phyloP scores from a whole-genome alignment of 2,888 invertebrate genomes.

The Rutpela maculata region DNA sequence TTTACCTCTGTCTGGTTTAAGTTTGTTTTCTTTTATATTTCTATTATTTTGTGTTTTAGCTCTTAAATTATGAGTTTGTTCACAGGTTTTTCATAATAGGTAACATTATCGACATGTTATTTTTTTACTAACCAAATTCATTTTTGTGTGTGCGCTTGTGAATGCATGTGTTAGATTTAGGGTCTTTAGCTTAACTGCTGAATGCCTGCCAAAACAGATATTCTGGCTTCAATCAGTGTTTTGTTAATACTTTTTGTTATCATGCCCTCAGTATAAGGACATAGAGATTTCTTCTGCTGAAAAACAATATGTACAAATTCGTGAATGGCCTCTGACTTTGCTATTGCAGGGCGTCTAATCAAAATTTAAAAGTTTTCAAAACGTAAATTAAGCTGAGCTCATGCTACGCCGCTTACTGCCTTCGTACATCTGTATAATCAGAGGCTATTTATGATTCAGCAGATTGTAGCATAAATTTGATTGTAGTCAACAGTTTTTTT shows the following conservation, averaged over 20 bases:
- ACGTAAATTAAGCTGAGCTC: background rate
- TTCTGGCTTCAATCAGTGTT: conserved; percentile 20
- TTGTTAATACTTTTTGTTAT: conserved; percentile 13
- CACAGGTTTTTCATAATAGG: conserved; percentile 65
- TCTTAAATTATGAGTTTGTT: conserved; percentile 55
- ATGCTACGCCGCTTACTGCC: background rate
- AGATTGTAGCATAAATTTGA: background rate
- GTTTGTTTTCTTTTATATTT: conserved; percentile 30
- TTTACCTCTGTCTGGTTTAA: conserved; percentile 8
- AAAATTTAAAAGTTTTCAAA: background rate
- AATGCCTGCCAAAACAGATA: conserved; percentile 37
- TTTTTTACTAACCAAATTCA: conserved; percentile 66
- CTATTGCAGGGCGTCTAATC: background rate
- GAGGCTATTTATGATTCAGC: background rate
- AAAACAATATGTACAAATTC: background rate
- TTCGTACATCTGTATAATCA: background rate
- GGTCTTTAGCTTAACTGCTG: conserved; percentile 63
- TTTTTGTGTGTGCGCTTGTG: conserved; percentile 71
- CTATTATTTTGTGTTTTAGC: conserved; percentile 41
- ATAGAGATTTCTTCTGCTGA: background rate
- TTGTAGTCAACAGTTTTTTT: background rate
- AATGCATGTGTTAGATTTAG: conserved; percentile 73
- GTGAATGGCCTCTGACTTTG: background rate
- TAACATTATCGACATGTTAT: conserved; percentile 63
- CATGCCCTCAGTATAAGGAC: background rate